Percentiles rank a stretch among this genome's conserved stretches.
phyloP scores from a whole-genome alignment of 2,888 invertebrate genomes.

The Nasonia oneida region DNA sequence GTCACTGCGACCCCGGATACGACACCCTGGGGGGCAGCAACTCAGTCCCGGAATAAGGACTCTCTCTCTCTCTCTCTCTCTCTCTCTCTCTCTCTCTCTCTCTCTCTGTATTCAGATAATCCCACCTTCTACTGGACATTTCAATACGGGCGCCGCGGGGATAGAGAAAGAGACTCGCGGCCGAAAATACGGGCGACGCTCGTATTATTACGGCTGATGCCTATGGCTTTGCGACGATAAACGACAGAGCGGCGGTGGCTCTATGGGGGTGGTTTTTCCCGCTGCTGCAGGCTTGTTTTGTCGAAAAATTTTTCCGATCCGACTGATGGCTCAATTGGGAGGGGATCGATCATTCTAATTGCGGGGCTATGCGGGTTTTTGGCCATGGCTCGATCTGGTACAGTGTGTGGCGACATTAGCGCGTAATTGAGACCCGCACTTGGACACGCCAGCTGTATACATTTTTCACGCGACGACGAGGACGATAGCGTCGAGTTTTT shows the following conservation, averaged over 20 bases:
- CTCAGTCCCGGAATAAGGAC: conserved; percentile 68
- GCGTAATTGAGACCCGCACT: conserved; percentile 59
- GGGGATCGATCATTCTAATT: conserved; percentile 53
- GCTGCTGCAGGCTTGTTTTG: neutral
- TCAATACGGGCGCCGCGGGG: conserved; percentile 70
- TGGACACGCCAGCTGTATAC: no score
- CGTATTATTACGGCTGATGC: neutral
- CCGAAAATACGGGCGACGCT: conserved; percentile 60
- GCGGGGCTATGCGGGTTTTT: conserved; percentile 46
- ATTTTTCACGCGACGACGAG: neutral
- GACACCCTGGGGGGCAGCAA: conserved; percentile 76
- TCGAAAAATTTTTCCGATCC: conserved; percentile 39
- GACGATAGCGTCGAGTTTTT: neutral
- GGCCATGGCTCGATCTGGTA: neutral
- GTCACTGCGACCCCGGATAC: conserved; percentile 73
- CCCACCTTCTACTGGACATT: conserved; percentile 73
- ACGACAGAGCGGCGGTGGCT: conserved; percentile 2
- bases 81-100: conserved; percentile 40
- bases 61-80: neutral
- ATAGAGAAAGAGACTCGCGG: conserved; percentile 46
- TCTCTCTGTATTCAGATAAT: conserved; percentile 76
- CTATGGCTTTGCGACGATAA: conserved; percentile 22
- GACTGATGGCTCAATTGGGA: conserved; percentile 40
- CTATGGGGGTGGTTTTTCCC: conserved; percentile 13
- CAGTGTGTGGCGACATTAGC: conserved; percentile 10